A percentile compares a stretch with the other conserved stretches of the same genome.
These are phyloP conservation scores for Drosophila subobscura DNA, from an alignment of 1,140 invertebrate genomes.

Conservation along the genomic window DNA sequence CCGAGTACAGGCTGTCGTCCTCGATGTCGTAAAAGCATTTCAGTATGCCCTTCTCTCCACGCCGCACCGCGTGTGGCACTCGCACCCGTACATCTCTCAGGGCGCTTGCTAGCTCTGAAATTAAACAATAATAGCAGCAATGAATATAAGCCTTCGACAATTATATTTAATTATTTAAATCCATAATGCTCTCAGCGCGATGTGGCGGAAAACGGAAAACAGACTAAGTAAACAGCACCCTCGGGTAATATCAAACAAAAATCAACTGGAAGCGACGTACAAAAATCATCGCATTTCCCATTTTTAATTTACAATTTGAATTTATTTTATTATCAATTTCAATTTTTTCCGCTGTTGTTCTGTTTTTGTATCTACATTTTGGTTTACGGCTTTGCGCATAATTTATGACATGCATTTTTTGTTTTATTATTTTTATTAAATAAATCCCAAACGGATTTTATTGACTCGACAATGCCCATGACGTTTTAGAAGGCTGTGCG, in stretches of 20 bases:
- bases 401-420: constrained; percentile 59
- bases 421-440: constrained; percentile 70
- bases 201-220: constrained; percentile 27
- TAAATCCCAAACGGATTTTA: constrained; percentile 69
- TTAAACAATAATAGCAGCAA: constrained; percentile 24
- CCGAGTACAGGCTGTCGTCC: constrained; percentile 90
- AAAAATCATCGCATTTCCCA: constrained; percentile 40
- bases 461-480: constrained; percentile 56
- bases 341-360: constrained; percentile 22
- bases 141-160: constrained; percentile 38
- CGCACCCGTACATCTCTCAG: constrained; percentile 87
- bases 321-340: constrained; percentile 77
- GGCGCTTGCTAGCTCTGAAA: constrained; percentile 61
- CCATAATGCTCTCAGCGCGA: constrained; percentile 46
- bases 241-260: constrained; percentile 33
- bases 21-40: constrained; percentile 91
- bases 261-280: constrained; percentile 32
- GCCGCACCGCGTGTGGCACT: constrained; percentile 88
- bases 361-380: constrained; percentile 17
- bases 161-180: constrained; percentile 54
- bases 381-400: constrained; percentile 59
- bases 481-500: constrained; percentile 19
- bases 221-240: constrained; percentile 57
- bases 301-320: constrained; percentile 67
- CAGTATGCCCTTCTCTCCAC: constrained; percentile 87